Evolutionary conservation across 2,888 invertebrate genomes (phyloP).

Genomic region (Octodonta nipae): DNA sequence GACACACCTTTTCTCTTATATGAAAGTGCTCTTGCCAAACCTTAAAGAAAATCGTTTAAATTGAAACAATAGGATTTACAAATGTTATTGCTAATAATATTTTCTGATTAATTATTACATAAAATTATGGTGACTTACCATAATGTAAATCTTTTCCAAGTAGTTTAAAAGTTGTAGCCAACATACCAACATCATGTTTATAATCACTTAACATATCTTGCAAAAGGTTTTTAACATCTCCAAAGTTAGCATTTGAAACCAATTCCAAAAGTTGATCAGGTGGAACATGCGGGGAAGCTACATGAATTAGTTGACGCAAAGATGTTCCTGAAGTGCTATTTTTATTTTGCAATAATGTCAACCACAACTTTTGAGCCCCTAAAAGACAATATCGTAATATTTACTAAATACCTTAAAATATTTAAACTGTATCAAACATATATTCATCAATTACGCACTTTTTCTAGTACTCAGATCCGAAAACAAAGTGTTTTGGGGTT

Average conservation of each 20-base stretch:
- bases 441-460: no score
- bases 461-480: no score
- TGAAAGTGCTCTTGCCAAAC: conserved; percentile 28
- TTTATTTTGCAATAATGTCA: conserved; percentile 37
- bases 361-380: conserved; percentile 39
- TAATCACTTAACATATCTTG: conserved; percentile 63
- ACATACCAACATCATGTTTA: conserved; percentile 57
- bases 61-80: no score
- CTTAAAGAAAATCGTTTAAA: conserved; percentile 23
- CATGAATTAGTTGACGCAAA: conserved; percentile 38
- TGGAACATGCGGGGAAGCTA: conserved; percentile 43
- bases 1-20: conserved; percentile 27
- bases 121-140: conserved; percentile 22
- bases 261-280: conserved; percentile 46
- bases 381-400: no score
- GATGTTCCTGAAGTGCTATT: conserved; percentile 33
- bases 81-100: no score
- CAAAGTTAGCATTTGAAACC: conserved; percentile 46
- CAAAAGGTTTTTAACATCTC: conserved; percentile 46
- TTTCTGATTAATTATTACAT: conserved; percentile 2
- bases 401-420: no score
- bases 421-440: no score
- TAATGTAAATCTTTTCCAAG: conserved; percentile 57
- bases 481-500: no score
- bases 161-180: conserved; percentile 52